Conservation (phyloP, 2,113 vertebrate genomes). For the Solea senegalensis region DNA sequence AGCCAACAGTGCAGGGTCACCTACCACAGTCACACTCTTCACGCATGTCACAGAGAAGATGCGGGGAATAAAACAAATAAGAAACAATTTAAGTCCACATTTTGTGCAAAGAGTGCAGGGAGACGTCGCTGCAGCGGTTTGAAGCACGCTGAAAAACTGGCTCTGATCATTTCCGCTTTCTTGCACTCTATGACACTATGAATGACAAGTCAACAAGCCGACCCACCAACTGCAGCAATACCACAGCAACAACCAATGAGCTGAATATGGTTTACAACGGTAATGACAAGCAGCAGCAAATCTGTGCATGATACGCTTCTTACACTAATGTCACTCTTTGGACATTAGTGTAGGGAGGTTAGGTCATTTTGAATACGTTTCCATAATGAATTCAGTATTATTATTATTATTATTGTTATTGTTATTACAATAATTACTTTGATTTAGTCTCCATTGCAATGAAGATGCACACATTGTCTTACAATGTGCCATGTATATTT, state of each 20-base stretch:
- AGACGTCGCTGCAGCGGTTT: constrained; percentile 24
- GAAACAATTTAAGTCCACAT: constrained; percentile 37
- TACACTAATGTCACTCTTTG: neutral
- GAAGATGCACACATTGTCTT: too few relatives aligned
- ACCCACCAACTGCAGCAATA: constrained; percentile 22
- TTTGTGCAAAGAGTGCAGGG: constrained; percentile 14
- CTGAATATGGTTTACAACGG: constrained; percentile 25
- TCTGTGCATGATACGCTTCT: neutral
- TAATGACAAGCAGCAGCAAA: neutral
- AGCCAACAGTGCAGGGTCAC: constrained; percentile 39
- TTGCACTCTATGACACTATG: constrained; percentile 19
- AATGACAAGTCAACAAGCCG: constrained; percentile 45
- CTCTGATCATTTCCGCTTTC: constrained; percentile 68
- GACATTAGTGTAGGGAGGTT: too few relatives aligned
- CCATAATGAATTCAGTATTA: too few relatives aligned
- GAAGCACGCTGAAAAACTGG: constrained; percentile 13
- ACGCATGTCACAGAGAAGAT: constrained; percentile 22
- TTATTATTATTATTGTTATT: too few relatives aligned
- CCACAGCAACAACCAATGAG: constrained; percentile 38
- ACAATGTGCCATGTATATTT: too few relatives aligned
- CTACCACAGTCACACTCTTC: constrained; percentile 60
- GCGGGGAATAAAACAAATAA: constrained; percentile 2
- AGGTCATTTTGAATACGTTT: too few relatives aligned
- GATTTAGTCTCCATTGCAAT: too few relatives aligned
- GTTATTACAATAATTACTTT: too few relatives aligned